Evolutionary conservation across 2,888 invertebrate species (phyloP).

Genomic region (Volucella inanis): DNA sequence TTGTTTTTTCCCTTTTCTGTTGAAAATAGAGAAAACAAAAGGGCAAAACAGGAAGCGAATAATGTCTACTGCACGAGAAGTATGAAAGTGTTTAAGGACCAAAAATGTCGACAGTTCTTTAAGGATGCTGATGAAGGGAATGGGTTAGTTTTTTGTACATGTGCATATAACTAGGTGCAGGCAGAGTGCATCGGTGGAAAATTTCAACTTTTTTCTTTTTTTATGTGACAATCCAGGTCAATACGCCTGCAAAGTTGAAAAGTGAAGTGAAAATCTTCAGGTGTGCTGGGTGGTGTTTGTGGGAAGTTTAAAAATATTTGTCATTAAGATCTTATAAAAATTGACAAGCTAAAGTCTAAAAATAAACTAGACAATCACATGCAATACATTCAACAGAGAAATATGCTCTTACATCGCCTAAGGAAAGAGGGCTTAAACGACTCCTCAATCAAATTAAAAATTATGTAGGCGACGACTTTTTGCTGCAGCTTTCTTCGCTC

Average conservation of each 20-base stretch:
- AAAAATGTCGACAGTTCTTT: conserved; percentile 63
- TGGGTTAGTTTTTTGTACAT: conserved; percentile 15
- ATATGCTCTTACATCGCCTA: too few species aligned
- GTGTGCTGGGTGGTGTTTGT: neutral
- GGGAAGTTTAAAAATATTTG: neutral
- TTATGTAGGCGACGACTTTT: too few species aligned
- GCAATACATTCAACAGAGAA: too few species aligned
- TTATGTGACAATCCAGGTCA: conserved; percentile 50
- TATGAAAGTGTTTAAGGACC: conserved; percentile 67
- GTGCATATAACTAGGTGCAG: conserved; percentile 30
- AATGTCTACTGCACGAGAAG: conserved; percentile 61
- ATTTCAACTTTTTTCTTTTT: conserved; percentile 6
- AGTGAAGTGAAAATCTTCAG: conserved; percentile 14
- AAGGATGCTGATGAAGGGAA: conserved; percentile 69
- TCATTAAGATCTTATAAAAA: too few species aligned
- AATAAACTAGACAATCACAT: too few species aligned
- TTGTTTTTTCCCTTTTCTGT: conserved; percentile 58
- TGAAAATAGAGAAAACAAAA: conserved; percentile 26
- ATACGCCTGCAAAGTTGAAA: conserved; percentile 41
- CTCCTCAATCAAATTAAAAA: too few species aligned
- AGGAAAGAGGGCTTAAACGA: too few species aligned
- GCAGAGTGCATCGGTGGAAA: conserved; percentile 9
- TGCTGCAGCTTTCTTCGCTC: too few species aligned
- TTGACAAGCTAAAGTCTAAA: too few species aligned
- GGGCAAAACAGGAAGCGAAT: conserved; percentile 51